Evolutionary conservation across 2,888 invertebrate species (phyloP), one percentile per base, ranked within the genome.

Genomic region (Nycteola revayana): DNA sequence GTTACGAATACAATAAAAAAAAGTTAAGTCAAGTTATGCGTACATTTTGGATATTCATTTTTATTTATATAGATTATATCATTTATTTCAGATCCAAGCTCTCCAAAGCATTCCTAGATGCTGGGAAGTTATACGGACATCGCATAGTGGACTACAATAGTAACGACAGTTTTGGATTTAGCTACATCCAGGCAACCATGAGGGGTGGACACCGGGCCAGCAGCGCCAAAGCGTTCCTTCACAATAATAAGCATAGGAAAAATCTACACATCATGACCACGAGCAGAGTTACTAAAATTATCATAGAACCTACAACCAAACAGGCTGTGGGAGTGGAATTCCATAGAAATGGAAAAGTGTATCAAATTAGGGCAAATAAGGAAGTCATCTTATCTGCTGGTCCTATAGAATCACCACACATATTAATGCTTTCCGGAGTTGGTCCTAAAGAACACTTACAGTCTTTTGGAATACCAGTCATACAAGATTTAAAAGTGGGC

Each of bases 391-490:
- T 91, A 4, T 92, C 93, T 5, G 94, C 93, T 1, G 95, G 96
- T 0, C 92, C 95, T 0, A 92, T 96, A 45, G 94, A 94, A 73
- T 93, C 95, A 0, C 94, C 96, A 0, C 95, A 96, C 71, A 67
- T 96, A 7, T 58, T 93, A 9, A 91, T 93, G 91, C 72, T 93
- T 1, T 92, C 92, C 0, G 93, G 93, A 1, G 73, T 94, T 7
- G 94, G 94, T 0, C 93, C 94, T 1, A 86, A 73, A 52, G 72
- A 90, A 2, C 92, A 93, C 47, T 67, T 93, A 30, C 60, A 89
- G 41, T 75, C 90, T 1, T 62, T 92, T 1, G 87, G 86, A 9
- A 93, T 94, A 42, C 83, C 90, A 0, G 88, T 92, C 0, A 70
- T 94, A 24, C 75, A 90, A 48, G 89, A 94, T 61, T 78, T 92